Base-by-base conservation (phyloP, 2,113 vertebrate species). In the Erythrocercus mccallii region DNA sequence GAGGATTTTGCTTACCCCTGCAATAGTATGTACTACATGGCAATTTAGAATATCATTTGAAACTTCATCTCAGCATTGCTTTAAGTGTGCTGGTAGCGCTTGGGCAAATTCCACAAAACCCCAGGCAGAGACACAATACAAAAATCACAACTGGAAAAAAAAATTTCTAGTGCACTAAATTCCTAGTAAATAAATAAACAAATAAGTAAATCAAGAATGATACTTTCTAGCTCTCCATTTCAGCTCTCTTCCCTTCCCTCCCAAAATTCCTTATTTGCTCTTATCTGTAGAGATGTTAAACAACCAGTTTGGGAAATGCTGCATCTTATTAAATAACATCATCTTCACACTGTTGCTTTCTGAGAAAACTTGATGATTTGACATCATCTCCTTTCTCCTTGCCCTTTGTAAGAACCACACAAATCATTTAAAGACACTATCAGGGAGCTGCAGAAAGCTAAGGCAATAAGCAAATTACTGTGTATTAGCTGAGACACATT, bases 11-110 rank as follows among this genome's bases (percentile, higher is more conserved):
- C 20, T 53, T 74, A 50, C 8, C 18, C 23, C 20, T 85, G 47
- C 38, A 82, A 38, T 16, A 25, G 6, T 35, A 11, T 3, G 3
- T 45, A 11, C 45, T 37, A 12, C 1, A 6, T 0, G 4, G 12
- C 10, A 28, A 37, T 82, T 94, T 4, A 76, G 56, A 79, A 44
- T 9, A 85, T 3, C 64, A 28, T 38, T 83, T 90, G 45, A 69
- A 21, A 65, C 53, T 86, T 90, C 17, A 51, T 16, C 40, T 86
- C 54, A 70, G 28, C 45, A 31, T 37, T 40, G 12, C 22, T 94
- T 31, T 18, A 69, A 90, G 9, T 50, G 54, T 3, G 0, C 27
- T 35, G 44, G 17, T 31, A 45, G 27, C 4, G 14, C 5, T 60
- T 64, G 24, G 51, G 33, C 50, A 24, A 54, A 62, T 65, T 4